A percentile compares a stretch with the other conserved stretches of the same genome.
Conservation (phyloP, 2,888 invertebrate genomes). For the Morinoia aosen region DNA sequence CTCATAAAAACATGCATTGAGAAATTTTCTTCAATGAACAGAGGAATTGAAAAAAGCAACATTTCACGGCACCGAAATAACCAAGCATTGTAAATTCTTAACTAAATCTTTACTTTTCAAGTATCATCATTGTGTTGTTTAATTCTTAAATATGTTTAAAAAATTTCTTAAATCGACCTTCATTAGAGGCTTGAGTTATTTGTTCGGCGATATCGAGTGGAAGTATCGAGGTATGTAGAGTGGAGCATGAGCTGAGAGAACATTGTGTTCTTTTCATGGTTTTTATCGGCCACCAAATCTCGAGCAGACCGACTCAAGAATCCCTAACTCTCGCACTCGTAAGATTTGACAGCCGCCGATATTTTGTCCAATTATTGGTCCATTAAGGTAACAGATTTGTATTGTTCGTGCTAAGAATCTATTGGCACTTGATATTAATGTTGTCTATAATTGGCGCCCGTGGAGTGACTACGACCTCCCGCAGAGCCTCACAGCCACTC, state of each 20-base stretch:
- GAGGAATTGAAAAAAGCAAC: no score
- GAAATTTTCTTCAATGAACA: no score
- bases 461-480: neutral
- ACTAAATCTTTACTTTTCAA: no score
- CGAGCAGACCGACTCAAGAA: neutral
- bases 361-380: constrained; percentile 13
- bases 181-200: no score
- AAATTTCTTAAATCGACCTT: no score
- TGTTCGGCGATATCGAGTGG: no score
- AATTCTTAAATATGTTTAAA: no score
- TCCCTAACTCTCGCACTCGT: neutral
- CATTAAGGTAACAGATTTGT: neutral
- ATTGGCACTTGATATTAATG: constrained; percentile 42
- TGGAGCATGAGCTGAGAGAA: neutral
- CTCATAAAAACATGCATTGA: no score
- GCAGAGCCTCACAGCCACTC: neutral
- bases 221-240: neutral
- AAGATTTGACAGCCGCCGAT: neutral
- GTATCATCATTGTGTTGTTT: no score
- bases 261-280: neutral
- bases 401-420: constrained; percentile 34
- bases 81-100: no score
- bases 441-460: constrained; percentile 44
- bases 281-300: neutral
- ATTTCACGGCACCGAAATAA: no score